Evolutionary conservation across 2,113 vertebrate species (phyloP), one percentile per base, ranked within the genome.

Genomic region (Labrus mixtus): DNA sequence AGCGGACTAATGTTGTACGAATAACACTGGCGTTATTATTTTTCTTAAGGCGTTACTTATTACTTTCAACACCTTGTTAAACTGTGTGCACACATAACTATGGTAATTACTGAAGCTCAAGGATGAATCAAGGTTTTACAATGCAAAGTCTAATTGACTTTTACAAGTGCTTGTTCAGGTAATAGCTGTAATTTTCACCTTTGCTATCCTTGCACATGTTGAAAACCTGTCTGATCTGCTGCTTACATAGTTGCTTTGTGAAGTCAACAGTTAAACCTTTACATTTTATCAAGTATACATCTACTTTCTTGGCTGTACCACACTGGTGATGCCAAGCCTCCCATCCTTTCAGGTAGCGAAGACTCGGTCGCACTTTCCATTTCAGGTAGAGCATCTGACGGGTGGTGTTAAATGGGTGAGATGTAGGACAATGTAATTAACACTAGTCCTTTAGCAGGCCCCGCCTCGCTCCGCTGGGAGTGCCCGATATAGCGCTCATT

Each of bases 361-460:
- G 19, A 77, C 48, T 58, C 74, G 61, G 56, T 55, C 23, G 58
- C 68, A 64, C 46, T 68, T 73, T 76, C 67, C 55, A 51, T n/a
- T 64, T 66, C 76, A 84, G 83, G 89, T 85, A 73, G 82, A 79
- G 60, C 12, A 60, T 82, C 78, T 76, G 77, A 91, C 85, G 78
- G 78, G 84, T 73, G 62, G 86, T 90, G 90, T 91, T 90, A 90
- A 92, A 88, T 84, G 90, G 90, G 82, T 88, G 80, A 90, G 90
- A 93, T 93, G 91, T 92, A 91, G 92, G 92, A 93, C 92, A 90
- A 84, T 88, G 87, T 92, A 92, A 94, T 93, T 93, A 93, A 89
- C 94, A 91, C 90, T 84, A 86, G 94, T 94, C 91, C 92, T 93
- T 94, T 94, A 93, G 90, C 83, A 83, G 92, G 91, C 92, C 92